Evolutionary conservation across 2,113 vertebrate genomes (phyloP), one percentile per base, ranked within the genome.

Genomic region (Neolamprologus caudopunctatus): DNA sequence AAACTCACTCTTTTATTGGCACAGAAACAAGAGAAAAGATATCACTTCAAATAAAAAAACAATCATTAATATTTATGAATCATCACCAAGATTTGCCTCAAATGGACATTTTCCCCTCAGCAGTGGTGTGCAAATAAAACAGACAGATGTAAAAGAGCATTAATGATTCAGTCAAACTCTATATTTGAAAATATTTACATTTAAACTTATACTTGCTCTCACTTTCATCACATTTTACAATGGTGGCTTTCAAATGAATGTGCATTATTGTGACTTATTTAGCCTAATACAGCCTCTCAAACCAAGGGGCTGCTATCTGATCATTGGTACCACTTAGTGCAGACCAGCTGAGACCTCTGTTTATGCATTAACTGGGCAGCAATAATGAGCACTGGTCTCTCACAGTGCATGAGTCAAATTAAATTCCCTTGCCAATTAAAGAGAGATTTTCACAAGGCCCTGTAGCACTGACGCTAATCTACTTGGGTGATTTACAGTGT

Each of bases 351-450:
- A 94, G 87, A 92, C 93, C 91, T 91, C 84, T 95, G 93, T 95
- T 94, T 95, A 91, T 93, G 92, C 93, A 92, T 95, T 94, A 96
- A 91, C 89, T 88, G 93, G 89, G 92, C 78, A 91, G 91, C 85
- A 93, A 94, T 94, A 95, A 95, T 96, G 91, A 96, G 88, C 53
- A 17, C 81, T 68, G 92, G 88, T 68, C 88, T 81, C 91, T 93
- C 88, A 94, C 89, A 88, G 92, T 87, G 92, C 93, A 93, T 83
- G 81, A 94, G 88, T 94, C 92, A 95, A 95, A 95, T 95, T 90
- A 94, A 95, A 96, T 95, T 95, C 94, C 93, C 94, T 90, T 88
- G 90, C 92, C 94, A 95, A 94, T 95, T 95, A 95, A 86, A 93
- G 92, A 80, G 94, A 96, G 94, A 95, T 96, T 96, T 95, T 94